Evolutionary conservation across 2,888 invertebrate species (phyloP).

Genomic region (Philhelius pedissequus): DNA sequence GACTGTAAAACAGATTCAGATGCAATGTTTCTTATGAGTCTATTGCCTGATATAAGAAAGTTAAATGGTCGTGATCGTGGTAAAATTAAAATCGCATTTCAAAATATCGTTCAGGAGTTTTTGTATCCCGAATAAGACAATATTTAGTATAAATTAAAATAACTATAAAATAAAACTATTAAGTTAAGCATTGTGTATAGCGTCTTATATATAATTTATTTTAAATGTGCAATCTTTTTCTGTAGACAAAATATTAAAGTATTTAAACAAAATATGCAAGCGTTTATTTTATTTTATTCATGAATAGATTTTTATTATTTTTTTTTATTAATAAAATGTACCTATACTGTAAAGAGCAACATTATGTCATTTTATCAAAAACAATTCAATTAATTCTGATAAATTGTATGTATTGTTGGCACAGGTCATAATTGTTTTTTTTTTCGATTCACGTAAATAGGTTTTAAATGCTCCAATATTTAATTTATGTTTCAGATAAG

Average conservation of each 20-base stretch:
- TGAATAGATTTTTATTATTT: neutral
- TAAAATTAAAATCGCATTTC: slow-evolving; percentile 78
- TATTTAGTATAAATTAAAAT: neutral
- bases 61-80: slow-evolving; percentile 77
- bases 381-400: no score
- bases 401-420: no score
- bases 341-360: no score
- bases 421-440: no score
- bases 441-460: no score
- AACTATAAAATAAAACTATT: neutral
- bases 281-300: no score
- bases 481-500: no score
- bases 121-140: slow-evolving; percentile 75
- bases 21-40: slow-evolving; percentile 78
- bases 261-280: neutral
- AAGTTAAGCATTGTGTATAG: neutral
- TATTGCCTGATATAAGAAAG: slow-evolving; percentile 77
- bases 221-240: neutral
- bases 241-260: neutral
- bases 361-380: no score
- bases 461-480: no score
- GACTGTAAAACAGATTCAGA: slow-evolving; percentile 78
- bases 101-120: slow-evolving; percentile 77
- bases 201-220: neutral
- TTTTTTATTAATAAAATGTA: no score